Evolutionary conservation across 1,140 invertebrate species (phyloP).

Genomic region (Atta texana): DNA sequence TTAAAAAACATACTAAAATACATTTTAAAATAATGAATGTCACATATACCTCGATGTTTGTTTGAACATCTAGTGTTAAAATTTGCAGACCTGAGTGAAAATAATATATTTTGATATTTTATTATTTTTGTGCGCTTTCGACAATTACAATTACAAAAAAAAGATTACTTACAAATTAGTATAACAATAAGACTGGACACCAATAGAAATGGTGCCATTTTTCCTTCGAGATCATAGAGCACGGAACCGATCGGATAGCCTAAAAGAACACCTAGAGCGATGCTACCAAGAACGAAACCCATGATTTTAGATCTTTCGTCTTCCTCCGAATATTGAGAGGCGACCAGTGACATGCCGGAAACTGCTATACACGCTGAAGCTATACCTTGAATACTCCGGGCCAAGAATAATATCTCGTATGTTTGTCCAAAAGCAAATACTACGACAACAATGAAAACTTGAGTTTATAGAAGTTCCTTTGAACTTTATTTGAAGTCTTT

Average conservation of each 20-base stretch:
- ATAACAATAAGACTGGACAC: constrained; percentile 89
- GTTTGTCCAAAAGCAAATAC: constrained; percentile 94
- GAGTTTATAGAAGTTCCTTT: background rate
- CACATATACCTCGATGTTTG: constrained; percentile 49
- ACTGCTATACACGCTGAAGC: constrained; percentile 94
- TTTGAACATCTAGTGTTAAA: constrained; percentile 66
- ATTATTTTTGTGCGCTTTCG: background rate
- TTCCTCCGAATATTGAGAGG: constrained; percentile 87
- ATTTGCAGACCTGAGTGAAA: constrained; percentile 76
- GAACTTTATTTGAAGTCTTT: background rate
- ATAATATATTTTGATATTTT: constrained; percentile 20
- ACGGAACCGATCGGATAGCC: constrained; percentile 93
- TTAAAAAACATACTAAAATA: background rate
- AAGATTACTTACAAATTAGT: constrained; percentile 85
- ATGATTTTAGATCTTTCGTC: constrained; percentile 90
- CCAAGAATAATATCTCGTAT: constrained; percentile 91
- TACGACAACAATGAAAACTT: constrained; percentile 77
- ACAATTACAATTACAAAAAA: background rate
- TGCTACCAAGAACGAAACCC: constrained; percentile 93
- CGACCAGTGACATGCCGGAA: constrained; percentile 90
- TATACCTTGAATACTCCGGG: constrained; percentile 94
- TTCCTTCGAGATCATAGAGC: constrained; percentile 91
- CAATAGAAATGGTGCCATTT: constrained; percentile 91
- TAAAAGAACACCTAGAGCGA: constrained; percentile 92
- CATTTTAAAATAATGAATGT: background rate